These are phyloP conservation scores for Tromatobia lineatoria DNA, from an alignment of 2,888 invertebrate genomes.

Conservation along the genomic window DNA sequence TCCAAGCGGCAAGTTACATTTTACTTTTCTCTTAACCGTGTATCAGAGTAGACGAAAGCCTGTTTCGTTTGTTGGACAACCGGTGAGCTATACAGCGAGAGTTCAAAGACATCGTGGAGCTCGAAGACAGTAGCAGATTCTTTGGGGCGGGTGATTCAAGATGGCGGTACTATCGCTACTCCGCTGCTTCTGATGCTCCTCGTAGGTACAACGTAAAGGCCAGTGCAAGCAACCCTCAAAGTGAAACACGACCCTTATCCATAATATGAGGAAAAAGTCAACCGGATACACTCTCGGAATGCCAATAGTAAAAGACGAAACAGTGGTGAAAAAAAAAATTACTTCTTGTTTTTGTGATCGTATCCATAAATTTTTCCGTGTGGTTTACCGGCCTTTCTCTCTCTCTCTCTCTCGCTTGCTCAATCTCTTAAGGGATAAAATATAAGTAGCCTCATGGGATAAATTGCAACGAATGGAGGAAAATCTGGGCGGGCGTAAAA, in stretches of 20 bases:
- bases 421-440: constrained; percentile 63
- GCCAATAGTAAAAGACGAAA: constrained; percentile 75
- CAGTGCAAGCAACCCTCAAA: constrained; percentile 56
- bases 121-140: constrained; percentile 16
- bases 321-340: constrained; percentile 61
- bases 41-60: not conserved
- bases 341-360: constrained; percentile 52
- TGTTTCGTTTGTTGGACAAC: constrained; percentile 22
- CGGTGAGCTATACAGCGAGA: constrained; percentile 12
- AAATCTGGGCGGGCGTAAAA: constrained; percentile 59
- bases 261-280: constrained; percentile 61
- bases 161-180: constrained; percentile 2
- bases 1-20: not conserved
- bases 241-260: constrained; percentile 62
- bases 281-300: constrained; percentile 74
- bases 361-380: constrained; percentile 61
- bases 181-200: constrained; percentile 20
- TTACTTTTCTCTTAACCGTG: not conserved
- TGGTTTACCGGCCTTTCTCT: constrained; percentile 58
- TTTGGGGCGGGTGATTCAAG: not conserved
- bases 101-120: constrained; percentile 40
- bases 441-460: constrained; percentile 62
- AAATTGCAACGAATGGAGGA: constrained; percentile 63
- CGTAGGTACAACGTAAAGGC: constrained; percentile 31
- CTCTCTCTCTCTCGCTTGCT: constrained; percentile 48